Conservation (phyloP, 1,140 invertebrate genomes). For the Drosophila dunni region DNA sequence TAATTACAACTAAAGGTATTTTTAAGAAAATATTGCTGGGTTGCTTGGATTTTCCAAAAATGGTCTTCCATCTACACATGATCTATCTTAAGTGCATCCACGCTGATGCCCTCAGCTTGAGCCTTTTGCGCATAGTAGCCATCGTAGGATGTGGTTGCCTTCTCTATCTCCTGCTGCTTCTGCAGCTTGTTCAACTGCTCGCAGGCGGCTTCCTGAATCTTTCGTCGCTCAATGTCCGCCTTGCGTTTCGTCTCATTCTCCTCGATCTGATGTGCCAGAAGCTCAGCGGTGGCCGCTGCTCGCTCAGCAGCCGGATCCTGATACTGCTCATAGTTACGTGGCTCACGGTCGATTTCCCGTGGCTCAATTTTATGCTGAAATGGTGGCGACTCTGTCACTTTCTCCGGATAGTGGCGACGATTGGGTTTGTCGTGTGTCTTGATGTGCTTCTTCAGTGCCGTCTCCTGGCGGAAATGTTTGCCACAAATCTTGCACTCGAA, state of each 20-base stretch:
- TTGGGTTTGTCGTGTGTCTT: constrained; percentile 78
- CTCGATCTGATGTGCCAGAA: constrained; percentile 72
- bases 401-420: constrained; percentile 57
- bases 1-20: constrained; percentile 36
- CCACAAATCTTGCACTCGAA: constrained; percentile 77
- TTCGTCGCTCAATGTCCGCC: constrained; percentile 72
- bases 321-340: constrained; percentile 68
- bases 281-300: constrained; percentile 70
- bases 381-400: constrained; percentile 52
- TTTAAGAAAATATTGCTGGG: constrained; percentile 52
- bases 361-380: constrained; percentile 61
- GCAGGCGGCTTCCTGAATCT: constrained; percentile 72
- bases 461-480: constrained; percentile 80
- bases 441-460: constrained; percentile 79
- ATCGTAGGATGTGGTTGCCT: constrained; percentile 71
- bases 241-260: constrained; percentile 75
- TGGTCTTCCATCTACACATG: constrained; percentile 51
- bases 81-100: constrained; percentile 70
- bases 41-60: constrained; percentile 16
- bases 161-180: constrained; percentile 71
- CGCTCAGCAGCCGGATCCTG: constrained; percentile 71
- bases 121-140: constrained; percentile 72
- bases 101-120: constrained; percentile 65
- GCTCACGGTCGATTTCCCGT: constrained; percentile 48
- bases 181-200: constrained; percentile 74